Evolutionary conservation across 2,888 invertebrate genomes (phyloP), one percentile per base, ranked within the genome.

Genomic region (Thera obeliscata): DNA sequence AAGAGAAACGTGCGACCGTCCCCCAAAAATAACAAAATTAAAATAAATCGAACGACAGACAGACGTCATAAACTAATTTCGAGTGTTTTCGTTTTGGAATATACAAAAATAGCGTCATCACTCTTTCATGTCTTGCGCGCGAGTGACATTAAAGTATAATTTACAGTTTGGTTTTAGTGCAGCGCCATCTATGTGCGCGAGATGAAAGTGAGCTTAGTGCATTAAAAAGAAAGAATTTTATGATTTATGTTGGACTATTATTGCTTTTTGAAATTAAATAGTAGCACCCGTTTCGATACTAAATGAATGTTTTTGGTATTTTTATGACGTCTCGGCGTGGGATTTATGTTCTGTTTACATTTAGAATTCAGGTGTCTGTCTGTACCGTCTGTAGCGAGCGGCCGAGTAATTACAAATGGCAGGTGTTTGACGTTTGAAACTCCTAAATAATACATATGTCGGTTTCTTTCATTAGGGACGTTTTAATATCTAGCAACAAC

Each of bases 1-100:
- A 91, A 91, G 90, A 89, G 84, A 82, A 85, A 84, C 74, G 70
- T 73, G 76, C 73, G 80, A 78, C 82, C 78, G 84, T 85, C 84
- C 87, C 88, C 87, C 88, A 84, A 91, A 93, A 92, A 92, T 92
- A 93, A 91, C 92, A 89, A 88, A 92, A 91, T 92, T 90, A 91
- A 93, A 92, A 93, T 92, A 92, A 93, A 93, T 93, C 93, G 93
- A 93, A 93, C 91, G 90, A 90, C 91, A 90, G 91, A 89, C 93
- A 92, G 90, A 88, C 91, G 93, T 93, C 93, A 93, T 93, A 93
- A 93, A 93, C 91, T 91, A 92, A 93, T 93, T 93, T 93, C 91
- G 91, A 92, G 85, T 89, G 91, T 91, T 91, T 91, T 92, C 91
- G 87, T 93, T 92, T 93, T 92, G 90, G 88, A 87, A 81, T 81